Evolutionary conservation across 1,140 invertebrate species (phyloP), one percentile per base, ranked within the genome.

Genomic region (Lasioglossum albipes): DNA sequence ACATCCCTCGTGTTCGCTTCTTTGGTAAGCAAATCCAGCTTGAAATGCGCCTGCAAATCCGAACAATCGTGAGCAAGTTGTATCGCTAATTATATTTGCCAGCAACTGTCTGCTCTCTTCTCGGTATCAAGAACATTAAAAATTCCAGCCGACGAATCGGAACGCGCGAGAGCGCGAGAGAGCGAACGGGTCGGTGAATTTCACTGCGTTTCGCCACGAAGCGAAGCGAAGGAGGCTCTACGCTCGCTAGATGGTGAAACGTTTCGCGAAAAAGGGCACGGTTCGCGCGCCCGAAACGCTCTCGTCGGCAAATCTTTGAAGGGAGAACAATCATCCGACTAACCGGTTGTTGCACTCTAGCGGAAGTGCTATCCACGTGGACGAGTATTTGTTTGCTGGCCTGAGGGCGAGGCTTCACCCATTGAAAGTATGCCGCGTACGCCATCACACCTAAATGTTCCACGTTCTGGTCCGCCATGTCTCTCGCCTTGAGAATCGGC

Each of bases 361-460:
- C 97, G 61, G 96, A 97, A 75, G 96, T 97, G 59, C 96, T 96
- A 81, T 97, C 96, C 79, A 97, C 94, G 76, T 95, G 94, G 3
- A 97, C 95, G 78, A 95, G 94, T 73, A 97, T 94, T 91, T 97
- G 94, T 87, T 98, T 96, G 68, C 96, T 96, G 0, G 97, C 94
- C 61, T 96, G 96, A 18, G 96, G 96, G 67, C 97, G 94, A 81
- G 97, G 97, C 65, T 96, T 96, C 22, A 98, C 95, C 95, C 97
- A 97, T 85, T 97, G 97, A 93, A 97, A 98, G 91, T 97, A 95
- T 0, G 97, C 97, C 5, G 97, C 97, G 93, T 99, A 99, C 6
- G 98, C 97, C 98, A 99, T 99, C 80, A 99, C 97, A 9, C 97
- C 98, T 84, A 99, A 94, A 94, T 99, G 98, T 91, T 99, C 98